Conservation (phyloP, 2,797 vertebrate species). For the Anas capensis region DNA sequence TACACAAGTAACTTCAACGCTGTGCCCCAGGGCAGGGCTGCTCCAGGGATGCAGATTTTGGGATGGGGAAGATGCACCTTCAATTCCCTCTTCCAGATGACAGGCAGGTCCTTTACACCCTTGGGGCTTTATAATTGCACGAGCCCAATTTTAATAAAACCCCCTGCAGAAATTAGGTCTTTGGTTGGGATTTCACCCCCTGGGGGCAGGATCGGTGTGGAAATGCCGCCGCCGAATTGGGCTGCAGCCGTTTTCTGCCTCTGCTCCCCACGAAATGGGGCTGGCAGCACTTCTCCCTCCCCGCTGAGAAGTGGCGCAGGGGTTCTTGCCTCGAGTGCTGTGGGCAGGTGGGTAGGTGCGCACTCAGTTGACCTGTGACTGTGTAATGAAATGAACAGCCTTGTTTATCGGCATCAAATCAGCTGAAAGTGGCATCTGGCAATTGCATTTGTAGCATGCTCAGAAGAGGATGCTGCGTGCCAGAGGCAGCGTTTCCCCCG, state of each 20-base stretch:
- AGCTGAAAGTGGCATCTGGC: neutral
- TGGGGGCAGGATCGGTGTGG: neutral
- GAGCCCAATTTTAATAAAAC: neutral
- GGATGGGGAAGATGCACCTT: neutral
- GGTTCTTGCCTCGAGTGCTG: neutral
- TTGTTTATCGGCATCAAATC: neutral
- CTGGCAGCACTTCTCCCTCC: neutral
- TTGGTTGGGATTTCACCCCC: neutral
- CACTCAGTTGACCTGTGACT: neutral
- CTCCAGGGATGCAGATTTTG: neutral
- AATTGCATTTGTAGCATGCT: neutral
- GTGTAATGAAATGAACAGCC: neutral
- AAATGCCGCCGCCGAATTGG: neutral
- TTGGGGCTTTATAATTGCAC: neutral
- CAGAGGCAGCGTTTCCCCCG: neutral
- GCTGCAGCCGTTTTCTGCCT: neutral
- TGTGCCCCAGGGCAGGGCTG: too few relatives aligned
- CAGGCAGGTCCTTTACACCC: neutral
- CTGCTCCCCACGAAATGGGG: accelerated
- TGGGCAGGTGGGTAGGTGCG: neutral
- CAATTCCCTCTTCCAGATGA: neutral
- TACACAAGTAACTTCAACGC: too few relatives aligned
- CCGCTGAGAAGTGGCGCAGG: accelerated
- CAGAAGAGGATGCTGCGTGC: neutral
- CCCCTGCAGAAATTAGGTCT: neutral